Evolutionary conservation across 1,140 invertebrate genomes (phyloP), one percentile per base, ranked within the genome.

Genomic region (Nasonia giraulti): DNA sequence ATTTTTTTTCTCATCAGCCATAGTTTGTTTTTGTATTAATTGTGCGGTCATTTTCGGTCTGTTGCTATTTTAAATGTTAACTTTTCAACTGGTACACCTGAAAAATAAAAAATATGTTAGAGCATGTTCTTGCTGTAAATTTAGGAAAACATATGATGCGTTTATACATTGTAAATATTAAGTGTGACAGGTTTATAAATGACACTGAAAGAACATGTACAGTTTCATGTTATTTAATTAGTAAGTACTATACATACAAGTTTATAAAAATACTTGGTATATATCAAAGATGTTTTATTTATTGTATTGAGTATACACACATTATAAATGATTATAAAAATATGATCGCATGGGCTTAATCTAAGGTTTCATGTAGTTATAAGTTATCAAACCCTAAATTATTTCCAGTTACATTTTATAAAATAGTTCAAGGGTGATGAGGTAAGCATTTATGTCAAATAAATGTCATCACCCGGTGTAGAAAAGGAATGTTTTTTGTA

Each of bases 141-240:
- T 27, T 31, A 55, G 10, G 27, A 3, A 33, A 31, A 71, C 27
- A 31, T 27, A 27, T 37, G 8, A 10, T 44, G 0, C 31, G 31
- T 3, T 11, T 4, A 44, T 31, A 27, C 31, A 47, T 73, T 50
- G 31, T 11, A 10, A 27, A 27, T 27, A 27, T 27, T 1, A 71
- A 33, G 37, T 3, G 27, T 69, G 4, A 12, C 12, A 37, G 37
- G 66, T 69, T 50, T 12, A 78, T 78, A 71, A 78, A 78, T 83
- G 50, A 83, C 69, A 37, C 4, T 31, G 14, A 50, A 78, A 14
- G 44, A 47, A 77, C 14, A 44, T 44, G 23, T 55, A 40, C 71
- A 80, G 69, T 85, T 85, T 81, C 12, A 31, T 50, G 33, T 31
- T 77, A n/a, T 85, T 85, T 85, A 80, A 81, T 85, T 37, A 27